These are phyloP conservation scores for Octopus sinensis DNA, from an alignment of 1,140 invertebrate species.

Conservation along the genomic window DNA sequence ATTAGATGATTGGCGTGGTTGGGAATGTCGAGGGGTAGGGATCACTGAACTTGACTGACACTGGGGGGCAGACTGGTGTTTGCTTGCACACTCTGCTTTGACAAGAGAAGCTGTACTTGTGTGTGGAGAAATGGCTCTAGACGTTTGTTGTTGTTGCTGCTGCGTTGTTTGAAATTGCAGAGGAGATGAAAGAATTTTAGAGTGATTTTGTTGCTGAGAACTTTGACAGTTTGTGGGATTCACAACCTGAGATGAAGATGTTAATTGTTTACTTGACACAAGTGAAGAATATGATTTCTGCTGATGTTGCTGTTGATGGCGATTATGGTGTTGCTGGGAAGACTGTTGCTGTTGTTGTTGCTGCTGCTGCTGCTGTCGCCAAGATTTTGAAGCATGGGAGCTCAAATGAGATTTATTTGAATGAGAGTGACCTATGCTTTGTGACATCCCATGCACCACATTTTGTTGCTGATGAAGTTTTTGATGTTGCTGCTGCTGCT, in stretches of 20 bases:
- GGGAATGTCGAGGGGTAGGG: not conserved
- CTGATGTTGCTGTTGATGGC: conserved; percentile 4
- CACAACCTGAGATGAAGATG: conserved; percentile 10
- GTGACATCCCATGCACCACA: not conserved
- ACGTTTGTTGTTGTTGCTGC: not conserved
- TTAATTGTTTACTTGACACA: not conserved
- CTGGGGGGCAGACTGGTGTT: not conserved
- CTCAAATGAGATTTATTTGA: not conserved
- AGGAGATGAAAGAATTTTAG: too few species aligned
- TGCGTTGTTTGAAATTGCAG: not conserved
- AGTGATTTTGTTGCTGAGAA: not conserved
- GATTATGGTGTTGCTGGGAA: not conserved
- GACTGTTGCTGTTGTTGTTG: not conserved
- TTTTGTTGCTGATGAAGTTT: not conserved
- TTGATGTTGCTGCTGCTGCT: not conserved
- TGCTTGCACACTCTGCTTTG: not conserved
- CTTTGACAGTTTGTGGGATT: not conserved
- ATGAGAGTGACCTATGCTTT: not conserved
- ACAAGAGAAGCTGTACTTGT: not conserved
- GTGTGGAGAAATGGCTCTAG: not conserved
- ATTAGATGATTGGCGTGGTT: not conserved
- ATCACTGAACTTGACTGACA: not conserved
- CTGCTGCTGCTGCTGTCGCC: not conserved
- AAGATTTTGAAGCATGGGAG: not conserved
- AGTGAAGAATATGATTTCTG: conserved; percentile 1